Evolutionary conservation across 2,113 vertebrate genomes (phyloP).

Genomic region (Antechinus stuartii): DNA sequence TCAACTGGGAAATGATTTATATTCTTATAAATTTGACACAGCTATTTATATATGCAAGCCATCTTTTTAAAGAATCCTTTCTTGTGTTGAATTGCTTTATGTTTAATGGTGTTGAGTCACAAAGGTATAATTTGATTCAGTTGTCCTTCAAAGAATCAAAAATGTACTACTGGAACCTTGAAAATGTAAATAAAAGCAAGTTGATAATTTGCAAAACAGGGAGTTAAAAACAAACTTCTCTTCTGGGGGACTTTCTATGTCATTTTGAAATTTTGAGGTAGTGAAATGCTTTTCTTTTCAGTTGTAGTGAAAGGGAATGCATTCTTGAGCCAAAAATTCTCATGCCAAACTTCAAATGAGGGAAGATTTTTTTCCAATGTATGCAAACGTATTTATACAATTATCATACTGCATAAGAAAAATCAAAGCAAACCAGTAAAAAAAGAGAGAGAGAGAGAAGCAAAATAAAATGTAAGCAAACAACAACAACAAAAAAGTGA

Average conservation of each 20-base stretch:
- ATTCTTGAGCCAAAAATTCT: slow-evolving; percentile 54
- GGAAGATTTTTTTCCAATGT: slow-evolving; percentile 47
- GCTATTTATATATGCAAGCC: neutral
- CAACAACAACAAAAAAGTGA: no score
- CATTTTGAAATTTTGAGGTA: slow-evolving; percentile 44
- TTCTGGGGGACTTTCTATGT: slow-evolving; percentile 20
- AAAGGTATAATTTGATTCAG: slow-evolving; percentile 41
- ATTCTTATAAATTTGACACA: no score
- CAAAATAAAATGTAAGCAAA: no score
- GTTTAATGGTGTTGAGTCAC: slow-evolving; percentile 25
- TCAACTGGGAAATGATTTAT: no score
- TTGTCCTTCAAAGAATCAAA: slow-evolving; percentile 31
- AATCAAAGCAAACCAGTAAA: no score
- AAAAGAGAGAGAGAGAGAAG: no score
- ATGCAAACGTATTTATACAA: no score
- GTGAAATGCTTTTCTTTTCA: slow-evolving; percentile 55
- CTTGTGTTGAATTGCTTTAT: slow-evolving; percentile 28
- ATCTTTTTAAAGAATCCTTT: slow-evolving; percentile 16
- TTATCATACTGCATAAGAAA: no score
- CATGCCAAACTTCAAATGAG: slow-evolving; percentile 49
- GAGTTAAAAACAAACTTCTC: slow-evolving; percentile 51
- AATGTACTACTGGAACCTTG: slow-evolving; percentile 4
- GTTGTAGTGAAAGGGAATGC: slow-evolving; percentile 47
- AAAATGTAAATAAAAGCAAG: slow-evolving; percentile 31
- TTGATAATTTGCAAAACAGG: neutral